Percentiles rank a stretch among this genome's conserved stretches.
Evolutionary conservation across 2,797 vertebrate species (phyloP).

Genomic region (Gallinago stenura): DNA sequence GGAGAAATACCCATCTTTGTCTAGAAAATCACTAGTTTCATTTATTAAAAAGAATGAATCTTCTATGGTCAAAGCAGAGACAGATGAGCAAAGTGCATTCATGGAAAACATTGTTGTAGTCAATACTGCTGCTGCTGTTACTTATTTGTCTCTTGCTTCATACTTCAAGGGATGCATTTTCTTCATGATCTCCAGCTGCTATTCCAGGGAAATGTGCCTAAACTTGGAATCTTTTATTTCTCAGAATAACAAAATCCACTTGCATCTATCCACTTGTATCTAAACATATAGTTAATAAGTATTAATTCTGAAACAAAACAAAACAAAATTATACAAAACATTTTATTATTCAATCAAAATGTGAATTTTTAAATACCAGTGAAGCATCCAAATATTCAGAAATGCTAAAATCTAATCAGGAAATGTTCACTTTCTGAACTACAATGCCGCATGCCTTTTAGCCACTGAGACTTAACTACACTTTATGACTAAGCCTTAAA

Average conservation of each 20-base stretch:
- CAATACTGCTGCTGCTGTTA: not conserved
- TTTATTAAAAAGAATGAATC: not conserved
- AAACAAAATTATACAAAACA: not conserved
- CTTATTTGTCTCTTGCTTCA: conserved; percentile 21
- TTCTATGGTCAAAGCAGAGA: not conserved
- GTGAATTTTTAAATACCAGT: not conserved
- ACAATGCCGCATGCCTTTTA: not conserved
- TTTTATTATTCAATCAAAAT: not conserved
- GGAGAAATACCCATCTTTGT: not conserved
- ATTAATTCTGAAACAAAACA: not conserved
- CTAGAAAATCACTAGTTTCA: not conserved
- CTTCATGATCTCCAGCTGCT: not conserved
- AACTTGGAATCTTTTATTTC: not conserved
- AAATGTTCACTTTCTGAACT: not conserved
- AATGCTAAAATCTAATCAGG: not conserved
- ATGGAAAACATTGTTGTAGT: not conserved
- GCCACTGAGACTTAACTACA: not conserved
- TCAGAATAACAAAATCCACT: not conserved
- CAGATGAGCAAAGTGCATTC: not conserved
- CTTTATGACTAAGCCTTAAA: not conserved
- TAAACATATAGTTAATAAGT: not conserved
- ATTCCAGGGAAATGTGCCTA: not conserved
- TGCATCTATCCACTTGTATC: not conserved
- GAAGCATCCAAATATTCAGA: not conserved
- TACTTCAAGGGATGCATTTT: not conserved